These are phyloP conservation scores for Podargus strigoides DNA, from an alignment of 2,797 vertebrate species.

Conservation along the genomic window DNA sequence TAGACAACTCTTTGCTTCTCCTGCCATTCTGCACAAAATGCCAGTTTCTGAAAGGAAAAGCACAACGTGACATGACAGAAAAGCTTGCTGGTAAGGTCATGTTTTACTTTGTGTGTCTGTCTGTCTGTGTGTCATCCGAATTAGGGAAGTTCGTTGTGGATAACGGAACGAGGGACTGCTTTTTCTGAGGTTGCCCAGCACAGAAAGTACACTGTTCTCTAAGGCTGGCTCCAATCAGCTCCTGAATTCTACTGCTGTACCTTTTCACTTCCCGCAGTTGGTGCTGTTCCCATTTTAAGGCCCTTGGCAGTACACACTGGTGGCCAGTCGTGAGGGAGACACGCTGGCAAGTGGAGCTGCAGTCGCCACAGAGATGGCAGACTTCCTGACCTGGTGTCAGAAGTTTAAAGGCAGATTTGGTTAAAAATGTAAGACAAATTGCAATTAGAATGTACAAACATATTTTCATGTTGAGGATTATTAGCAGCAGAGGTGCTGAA, in stretches of 20 bases:
- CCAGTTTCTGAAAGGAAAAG: slow-evolving; percentile 90
- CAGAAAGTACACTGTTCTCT: background rate
- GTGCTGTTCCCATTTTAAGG: background rate
- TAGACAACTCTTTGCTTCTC: slow-evolving; percentile 88
- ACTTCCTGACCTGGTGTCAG: background rate
- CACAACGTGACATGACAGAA: slow-evolving; percentile 90
- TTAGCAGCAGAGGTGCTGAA: background rate
- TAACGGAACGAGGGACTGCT: background rate
- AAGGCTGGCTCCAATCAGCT: background rate
- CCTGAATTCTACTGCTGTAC: background rate
- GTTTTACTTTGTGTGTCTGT: background rate
- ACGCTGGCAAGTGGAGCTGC: background rate
- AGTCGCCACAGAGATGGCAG: background rate
- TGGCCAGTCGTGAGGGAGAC: fast-evolving
- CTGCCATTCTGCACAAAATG: slow-evolving; percentile 94
- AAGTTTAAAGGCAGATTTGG: background rate
- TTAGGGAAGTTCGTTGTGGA: background rate
- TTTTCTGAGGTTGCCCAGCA: background rate
- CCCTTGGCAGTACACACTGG: background rate
- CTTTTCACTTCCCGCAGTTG: fast-evolving
- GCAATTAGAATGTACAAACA: background rate
- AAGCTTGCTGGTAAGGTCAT: slow-evolving; percentile 85
- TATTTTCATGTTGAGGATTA: background rate
- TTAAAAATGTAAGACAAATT: background rate
- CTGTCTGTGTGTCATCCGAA: background rate